A percentile compares a stretch with the other conserved stretches of the same genome.
Conservation (phyloP, 2,113 vertebrate species). For the Solenodon paradoxus region DNA sequence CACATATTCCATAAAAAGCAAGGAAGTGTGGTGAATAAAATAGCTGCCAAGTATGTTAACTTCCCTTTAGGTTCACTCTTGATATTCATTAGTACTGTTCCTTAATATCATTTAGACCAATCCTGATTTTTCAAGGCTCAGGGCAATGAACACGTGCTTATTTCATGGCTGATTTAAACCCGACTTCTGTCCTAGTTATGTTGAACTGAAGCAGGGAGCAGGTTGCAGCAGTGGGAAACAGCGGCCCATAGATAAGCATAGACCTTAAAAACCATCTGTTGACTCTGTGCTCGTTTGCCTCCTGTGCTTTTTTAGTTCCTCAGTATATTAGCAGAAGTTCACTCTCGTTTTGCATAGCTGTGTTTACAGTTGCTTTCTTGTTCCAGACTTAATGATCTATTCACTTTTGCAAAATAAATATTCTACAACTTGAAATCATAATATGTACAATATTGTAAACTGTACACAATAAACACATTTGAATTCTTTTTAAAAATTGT, state of each 20-base stretch:
- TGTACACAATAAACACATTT: not conserved
- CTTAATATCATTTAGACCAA: not conserved
- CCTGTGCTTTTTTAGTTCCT: not conserved
- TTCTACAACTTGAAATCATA: constrained; percentile 23
- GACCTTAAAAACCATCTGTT: not conserved
- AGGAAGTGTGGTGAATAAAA: constrained; percentile 14
- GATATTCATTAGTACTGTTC: not conserved
- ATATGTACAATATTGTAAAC: not conserved
- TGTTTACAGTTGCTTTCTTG: not conserved
- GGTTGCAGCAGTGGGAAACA: not conserved
- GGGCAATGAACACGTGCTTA: not conserved
- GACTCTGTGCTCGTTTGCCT: not conserved
- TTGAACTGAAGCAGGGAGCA: not conserved
- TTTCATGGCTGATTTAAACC: constrained; percentile 17
- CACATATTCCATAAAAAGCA: constrained; percentile 1
- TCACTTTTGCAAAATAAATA: constrained; percentile 39
- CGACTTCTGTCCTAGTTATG: not conserved
- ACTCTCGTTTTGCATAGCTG: not conserved
- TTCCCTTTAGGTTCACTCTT: constrained; percentile 6
- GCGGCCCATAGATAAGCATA: not conserved
- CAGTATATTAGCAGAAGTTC: not conserved
- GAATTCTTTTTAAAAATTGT: not conserved
- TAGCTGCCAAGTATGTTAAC: not conserved
- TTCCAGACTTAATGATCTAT: not conserved
- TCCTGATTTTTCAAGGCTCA: not conserved